Conservation (phyloP, 2,888 invertebrate species). For the Hipparchia semele region DNA sequence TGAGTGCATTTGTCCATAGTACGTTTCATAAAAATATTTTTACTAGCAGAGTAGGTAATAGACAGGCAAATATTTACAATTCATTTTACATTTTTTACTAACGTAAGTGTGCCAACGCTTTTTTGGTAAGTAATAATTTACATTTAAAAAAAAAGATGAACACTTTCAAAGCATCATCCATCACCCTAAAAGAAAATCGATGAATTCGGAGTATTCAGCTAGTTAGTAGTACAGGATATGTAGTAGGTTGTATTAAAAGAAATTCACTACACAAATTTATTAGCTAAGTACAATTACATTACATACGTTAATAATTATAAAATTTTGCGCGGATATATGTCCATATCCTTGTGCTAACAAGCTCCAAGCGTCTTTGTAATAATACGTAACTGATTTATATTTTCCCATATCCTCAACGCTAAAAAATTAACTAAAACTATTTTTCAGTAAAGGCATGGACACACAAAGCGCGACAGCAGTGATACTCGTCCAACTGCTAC, state of each 20-base stretch:
- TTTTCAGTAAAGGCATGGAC: not conserved
- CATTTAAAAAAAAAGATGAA: too few relatives aligned
- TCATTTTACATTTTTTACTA: too few relatives aligned
- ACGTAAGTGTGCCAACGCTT: too few relatives aligned
- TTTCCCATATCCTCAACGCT: conserved; percentile 16
- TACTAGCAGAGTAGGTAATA: too few relatives aligned
- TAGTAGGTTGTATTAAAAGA: not conserved
- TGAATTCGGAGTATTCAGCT: too few relatives aligned
- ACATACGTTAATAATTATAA: conserved; percentile 4
- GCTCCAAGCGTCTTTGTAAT: not conserved
- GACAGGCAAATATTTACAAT: too few relatives aligned
- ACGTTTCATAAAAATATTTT: too few relatives aligned
- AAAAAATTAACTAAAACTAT: conserved; percentile 12
- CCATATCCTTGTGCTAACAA: conserved; percentile 14
- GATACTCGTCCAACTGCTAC: too few relatives aligned
- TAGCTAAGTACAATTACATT: not conserved
- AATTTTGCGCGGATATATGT: conserved; percentile 8
- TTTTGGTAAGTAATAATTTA: too few relatives aligned
- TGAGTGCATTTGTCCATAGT: not conserved
- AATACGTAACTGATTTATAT: conserved; percentile 20
- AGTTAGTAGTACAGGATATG: not conserved
- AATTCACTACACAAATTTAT: not conserved
- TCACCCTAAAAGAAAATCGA: too few relatives aligned
- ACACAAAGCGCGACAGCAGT: too few relatives aligned
- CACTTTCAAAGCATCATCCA: too few relatives aligned